Conservation (phyloP, 1,140 invertebrate genomes). For the Trialeurodes vaporariorum region DNA sequence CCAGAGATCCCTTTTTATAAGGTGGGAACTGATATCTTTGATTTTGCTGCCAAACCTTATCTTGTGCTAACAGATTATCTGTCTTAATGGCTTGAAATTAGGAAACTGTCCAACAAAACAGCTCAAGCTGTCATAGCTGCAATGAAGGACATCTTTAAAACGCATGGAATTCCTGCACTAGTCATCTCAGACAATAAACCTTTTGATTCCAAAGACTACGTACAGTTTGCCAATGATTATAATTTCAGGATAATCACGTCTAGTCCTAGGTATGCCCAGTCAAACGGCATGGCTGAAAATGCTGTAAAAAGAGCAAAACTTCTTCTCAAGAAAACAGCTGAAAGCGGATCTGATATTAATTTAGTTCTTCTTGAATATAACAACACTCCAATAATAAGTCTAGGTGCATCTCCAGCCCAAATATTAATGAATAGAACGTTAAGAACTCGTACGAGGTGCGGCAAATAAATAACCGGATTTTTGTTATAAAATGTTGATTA, state of each 20-base stretch:
- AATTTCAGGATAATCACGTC: conserved; percentile 31
- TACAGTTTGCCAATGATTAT: conserved; percentile 32
- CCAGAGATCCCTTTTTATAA: conserved; percentile 28
- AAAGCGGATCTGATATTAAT: background rate
- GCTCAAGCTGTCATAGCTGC: conserved; percentile 1
- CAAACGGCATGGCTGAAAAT: conserved; percentile 35
- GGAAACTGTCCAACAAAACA: conserved; percentile 10
- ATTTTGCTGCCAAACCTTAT: conserved; percentile 5
- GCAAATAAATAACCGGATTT: too few species aligned
- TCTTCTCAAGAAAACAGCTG: conserved; percentile 4
- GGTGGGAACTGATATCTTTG: conserved; percentile 29
- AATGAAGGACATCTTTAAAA: conserved; percentile 27
- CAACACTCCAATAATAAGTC: background rate
- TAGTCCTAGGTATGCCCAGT: conserved; percentile 33
- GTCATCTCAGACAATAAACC: conserved; percentile 36
- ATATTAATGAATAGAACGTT: conserved; percentile 1
- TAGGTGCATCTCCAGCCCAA: conserved; percentile 2
- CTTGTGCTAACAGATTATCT: conserved; percentile 13
- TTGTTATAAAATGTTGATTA: too few species aligned
- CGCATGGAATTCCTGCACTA: conserved; percentile 32
- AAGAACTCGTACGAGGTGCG: too few species aligned
- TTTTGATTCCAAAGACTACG: conserved; percentile 35
- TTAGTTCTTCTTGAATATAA: conserved; percentile 3
- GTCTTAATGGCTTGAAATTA: conserved; percentile 21
- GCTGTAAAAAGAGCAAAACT: conserved; percentile 10